Conservation (phyloP, 2,888 invertebrate species). For the Synergus itoensis region DNA sequence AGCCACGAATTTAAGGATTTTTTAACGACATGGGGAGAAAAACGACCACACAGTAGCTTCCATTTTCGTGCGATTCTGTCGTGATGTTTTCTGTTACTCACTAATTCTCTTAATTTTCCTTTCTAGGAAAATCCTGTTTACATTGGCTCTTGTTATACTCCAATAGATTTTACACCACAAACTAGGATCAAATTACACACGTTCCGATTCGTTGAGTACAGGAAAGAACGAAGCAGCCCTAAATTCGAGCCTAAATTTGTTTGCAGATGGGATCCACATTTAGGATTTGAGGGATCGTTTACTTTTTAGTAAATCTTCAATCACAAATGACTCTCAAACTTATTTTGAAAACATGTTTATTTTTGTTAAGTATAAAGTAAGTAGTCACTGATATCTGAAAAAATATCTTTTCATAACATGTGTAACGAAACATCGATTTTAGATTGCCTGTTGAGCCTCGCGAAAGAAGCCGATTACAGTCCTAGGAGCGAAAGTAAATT, state of each 20-base stretch:
- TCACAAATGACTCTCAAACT: background rate
- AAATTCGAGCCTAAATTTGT: background rate
- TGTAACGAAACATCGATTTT: too few species aligned
- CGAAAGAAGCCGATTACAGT: too few species aligned
- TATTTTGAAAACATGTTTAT: too few species aligned
- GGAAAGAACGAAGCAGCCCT: background rate
- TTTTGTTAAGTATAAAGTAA: too few species aligned
- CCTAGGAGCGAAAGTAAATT: too few species aligned
- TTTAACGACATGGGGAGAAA: background rate
- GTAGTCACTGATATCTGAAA: too few species aligned
- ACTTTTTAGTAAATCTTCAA: background rate
- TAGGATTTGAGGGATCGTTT: conserved; percentile 10
- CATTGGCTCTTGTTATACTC: conserved; percentile 3
- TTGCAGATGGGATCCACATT: conserved; percentile 2
- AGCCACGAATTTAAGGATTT: conserved; percentile 21
- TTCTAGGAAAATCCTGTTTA: conserved; percentile 19
- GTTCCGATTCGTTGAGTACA: conserved; percentile 18
- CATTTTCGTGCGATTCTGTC: background rate
- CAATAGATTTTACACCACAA: background rate
- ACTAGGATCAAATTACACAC: conserved; percentile 8
- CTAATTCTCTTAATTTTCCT: background rate
- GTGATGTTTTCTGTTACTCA: background rate
- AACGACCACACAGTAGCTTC: background rate
- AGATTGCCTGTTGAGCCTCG: too few species aligned
- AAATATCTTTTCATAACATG: too few species aligned